These are phyloP conservation scores for Arizona elegans DNA, from an alignment of 2,113 vertebrate species.

Conservation along the genomic window DNA sequence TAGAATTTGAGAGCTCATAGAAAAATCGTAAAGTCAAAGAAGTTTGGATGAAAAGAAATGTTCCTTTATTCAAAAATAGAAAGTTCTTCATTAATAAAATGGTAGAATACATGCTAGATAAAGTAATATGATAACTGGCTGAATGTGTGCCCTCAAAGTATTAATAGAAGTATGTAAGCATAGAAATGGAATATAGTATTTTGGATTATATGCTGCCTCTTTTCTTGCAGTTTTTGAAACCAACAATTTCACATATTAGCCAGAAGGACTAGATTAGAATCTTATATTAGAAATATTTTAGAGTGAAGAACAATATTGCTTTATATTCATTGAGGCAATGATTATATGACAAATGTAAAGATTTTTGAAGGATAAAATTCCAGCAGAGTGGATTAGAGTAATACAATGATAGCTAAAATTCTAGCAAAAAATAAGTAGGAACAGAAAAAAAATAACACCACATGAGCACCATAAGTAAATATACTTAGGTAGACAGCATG, in stretches of 20 bases:
- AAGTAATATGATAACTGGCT: background rate
- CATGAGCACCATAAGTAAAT: background rate
- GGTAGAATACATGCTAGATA: background rate
- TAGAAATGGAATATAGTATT: background rate
- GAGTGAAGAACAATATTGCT: background rate
- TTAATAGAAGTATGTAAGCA: background rate
- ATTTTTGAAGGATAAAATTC: background rate
- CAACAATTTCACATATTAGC: background rate
- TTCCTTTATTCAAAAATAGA: background rate
- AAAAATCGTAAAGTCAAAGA: background rate
- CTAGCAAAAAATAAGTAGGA: background rate
- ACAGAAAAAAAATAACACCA: background rate
- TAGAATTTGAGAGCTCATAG: background rate
- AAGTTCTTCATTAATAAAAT: background rate
- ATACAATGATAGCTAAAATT: background rate
- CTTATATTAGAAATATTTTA: background rate
- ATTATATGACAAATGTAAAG: background rate
- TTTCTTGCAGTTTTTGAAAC: background rate
- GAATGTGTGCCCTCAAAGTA: background rate
- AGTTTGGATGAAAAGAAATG: background rate
- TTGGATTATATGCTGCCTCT: background rate
- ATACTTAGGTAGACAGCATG: background rate
- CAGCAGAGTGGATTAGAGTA: background rate
- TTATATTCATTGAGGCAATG: background rate
- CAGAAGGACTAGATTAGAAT: background rate